phyloP scores from a whole-genome alignment of 2,888 invertebrate species.

The Conistra vaccinii region DNA sequence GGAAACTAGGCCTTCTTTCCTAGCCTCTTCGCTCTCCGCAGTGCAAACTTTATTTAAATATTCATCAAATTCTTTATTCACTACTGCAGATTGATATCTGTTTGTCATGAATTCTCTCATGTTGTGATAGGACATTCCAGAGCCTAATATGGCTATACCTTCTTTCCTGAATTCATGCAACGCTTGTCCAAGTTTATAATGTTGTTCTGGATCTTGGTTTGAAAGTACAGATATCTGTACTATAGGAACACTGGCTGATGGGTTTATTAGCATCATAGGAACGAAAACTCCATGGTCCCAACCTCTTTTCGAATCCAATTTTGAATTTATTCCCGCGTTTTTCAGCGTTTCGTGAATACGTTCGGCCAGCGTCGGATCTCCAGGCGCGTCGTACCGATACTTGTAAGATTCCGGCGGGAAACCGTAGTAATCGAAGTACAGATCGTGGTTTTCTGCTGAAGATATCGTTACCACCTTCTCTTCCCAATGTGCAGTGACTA shows the following conservation, averaged over 20 bases:
- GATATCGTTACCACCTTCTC: conserved; percentile 85
- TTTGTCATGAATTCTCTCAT: conserved; percentile 83
- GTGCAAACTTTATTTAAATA: conserved; percentile 83
- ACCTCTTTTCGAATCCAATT: conserved; percentile 83
- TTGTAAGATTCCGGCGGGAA: conserved; percentile 87
- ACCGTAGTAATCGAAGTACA: conserved; percentile 88
- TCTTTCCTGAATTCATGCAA: conserved; percentile 83
- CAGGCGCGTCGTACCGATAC: conserved; percentile 86
- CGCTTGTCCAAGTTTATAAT: conserved; percentile 82
- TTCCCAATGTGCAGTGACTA: conserved; percentile 88
- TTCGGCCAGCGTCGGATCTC: conserved; percentile 82
- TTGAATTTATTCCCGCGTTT: conserved; percentile 81
- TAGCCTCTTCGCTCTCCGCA: conserved; percentile 74
- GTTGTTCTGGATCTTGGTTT: conserved; percentile 82
- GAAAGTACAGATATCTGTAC: conserved; percentile 84
- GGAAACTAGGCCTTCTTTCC: conserved; percentile 74
- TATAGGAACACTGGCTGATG: conserved; percentile 85
- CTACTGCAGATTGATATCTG: conserved; percentile 71
- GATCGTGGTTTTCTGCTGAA: conserved; percentile 82
- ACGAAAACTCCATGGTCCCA: conserved; percentile 90
- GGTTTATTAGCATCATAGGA: conserved; percentile 87
- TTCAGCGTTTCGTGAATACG: conserved; percentile 79
- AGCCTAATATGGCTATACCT: conserved; percentile 84
- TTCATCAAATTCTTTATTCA: conserved; percentile 85
- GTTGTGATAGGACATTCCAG: conserved; percentile 88